Evolutionary conservation across 2,797 vertebrate genomes (phyloP), one percentile per base, ranked within the genome.

Genomic region (Enteromius fasciolatus): DNA sequence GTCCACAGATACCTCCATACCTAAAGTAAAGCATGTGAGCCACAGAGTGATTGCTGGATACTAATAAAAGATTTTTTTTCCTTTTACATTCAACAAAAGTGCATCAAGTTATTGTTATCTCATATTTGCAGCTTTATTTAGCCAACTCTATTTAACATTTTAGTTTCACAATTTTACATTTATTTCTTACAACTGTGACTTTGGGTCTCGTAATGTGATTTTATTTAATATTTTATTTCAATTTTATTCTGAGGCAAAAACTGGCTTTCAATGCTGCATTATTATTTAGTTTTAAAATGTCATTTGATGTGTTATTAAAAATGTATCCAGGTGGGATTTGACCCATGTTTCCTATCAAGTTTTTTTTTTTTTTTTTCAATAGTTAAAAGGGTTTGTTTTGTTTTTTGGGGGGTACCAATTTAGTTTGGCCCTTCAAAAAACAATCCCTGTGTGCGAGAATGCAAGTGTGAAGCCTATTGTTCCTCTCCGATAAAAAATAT

Each of bases 11-110:
- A 72, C 67, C 18, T 54, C 48, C 4, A 3, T 23, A 39, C 48
- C 44, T 25, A 11, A 80, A 44, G 39, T 61, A 54, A 78, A 48
- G 64, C 31, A 76, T 79, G 28, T 18, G 67, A 77, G 23, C 80
- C 39, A 75, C 41, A 78, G 5, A 80, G 36, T 46, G 68, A 72
- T 90, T 7, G 84, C 90, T 87, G 86, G 92, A 90, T 92, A 93
- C 92, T 76, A 89, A 76, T 54, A 83, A 59, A 84, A 20, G 0
- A 7, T 52, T 52, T 3, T n/a, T 1, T 10, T 50, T 7, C n/a
- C 4, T 39, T 67, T 15, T 28, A 15, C 23, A 59, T 59, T 5
- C 0, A 59, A 25, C 1, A 28, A 7, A 28, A 28, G 14, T 31
- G 0, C 14, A 61, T 61, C 11, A 61, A 28, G 25, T 15, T 63